phyloP scores from a whole-genome alignment of 2,888 invertebrate species.

The Cephus pygmeus region DNA sequence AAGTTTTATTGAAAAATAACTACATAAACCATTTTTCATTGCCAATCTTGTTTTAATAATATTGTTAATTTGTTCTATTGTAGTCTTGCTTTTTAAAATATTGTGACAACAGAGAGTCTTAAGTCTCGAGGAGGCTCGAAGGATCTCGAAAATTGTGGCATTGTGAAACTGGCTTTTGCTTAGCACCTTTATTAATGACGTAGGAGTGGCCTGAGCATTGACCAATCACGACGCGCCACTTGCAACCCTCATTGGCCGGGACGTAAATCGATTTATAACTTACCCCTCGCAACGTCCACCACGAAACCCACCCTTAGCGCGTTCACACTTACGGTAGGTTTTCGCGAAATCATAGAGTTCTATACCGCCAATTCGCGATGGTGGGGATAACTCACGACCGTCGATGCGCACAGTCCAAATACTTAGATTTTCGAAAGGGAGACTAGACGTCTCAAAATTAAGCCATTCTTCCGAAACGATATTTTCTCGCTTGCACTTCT shows the following conservation, averaged over 20 bases:
- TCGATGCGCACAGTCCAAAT: constrained; percentile 12
- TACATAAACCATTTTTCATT: not conserved
- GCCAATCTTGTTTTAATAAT: not conserved
- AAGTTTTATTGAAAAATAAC: not conserved
- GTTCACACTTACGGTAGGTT: constrained; percentile 46
- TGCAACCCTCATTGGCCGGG: constrained; percentile 59
- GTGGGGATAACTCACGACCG: constrained; percentile 33
- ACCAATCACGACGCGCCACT: constrained; percentile 61
- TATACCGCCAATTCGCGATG: constrained; percentile 58
- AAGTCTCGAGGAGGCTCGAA: not conserved
- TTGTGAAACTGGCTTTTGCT: constrained; percentile 45
- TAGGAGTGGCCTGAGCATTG: constrained; percentile 57
- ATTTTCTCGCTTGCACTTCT: not conserved
- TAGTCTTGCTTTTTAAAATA: not conserved
- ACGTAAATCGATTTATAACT: constrained; percentile 64
- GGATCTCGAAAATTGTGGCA: constrained; percentile 18
- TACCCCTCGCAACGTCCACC: constrained; percentile 41
- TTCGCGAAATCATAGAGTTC: constrained; percentile 35
- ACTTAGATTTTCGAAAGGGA: not conserved
- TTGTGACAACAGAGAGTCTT: not conserved
- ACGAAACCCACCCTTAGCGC: constrained; percentile 53
- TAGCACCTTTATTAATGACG: constrained; percentile 46
- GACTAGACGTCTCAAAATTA: constrained; percentile 6
- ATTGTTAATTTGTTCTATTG: not conserved
- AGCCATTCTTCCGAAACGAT: not conserved